Evolutionary conservation across 2,888 invertebrate genomes (phyloP).

Genomic region (Oxycera nigricornis): DNA sequence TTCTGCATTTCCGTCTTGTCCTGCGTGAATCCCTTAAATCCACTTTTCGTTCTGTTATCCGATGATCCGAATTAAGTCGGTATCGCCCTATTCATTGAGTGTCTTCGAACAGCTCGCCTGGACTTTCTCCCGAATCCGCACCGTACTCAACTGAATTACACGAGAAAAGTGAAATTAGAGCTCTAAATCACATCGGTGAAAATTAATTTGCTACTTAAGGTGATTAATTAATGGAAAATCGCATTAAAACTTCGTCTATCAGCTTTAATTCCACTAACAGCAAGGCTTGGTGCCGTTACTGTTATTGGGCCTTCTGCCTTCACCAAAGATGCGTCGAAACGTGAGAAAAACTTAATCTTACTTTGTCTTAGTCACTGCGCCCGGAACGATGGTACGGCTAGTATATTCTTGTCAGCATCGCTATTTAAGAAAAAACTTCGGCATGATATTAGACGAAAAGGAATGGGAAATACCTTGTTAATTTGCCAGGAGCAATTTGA

Average conservation of each 20-base stretch:
- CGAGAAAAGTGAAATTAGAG: slow-evolving; percentile 40
- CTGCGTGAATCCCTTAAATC: slow-evolving; percentile 4
- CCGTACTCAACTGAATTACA: not conserved
- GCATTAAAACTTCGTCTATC: slow-evolving; percentile 40
- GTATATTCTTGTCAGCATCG: not conserved
- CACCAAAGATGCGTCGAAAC: not conserved
- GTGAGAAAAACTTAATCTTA: slow-evolving; percentile 16
- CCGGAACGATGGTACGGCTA: not conserved
- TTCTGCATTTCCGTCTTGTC: not conserved
- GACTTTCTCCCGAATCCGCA: not conserved
- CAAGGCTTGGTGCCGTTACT: not conserved
- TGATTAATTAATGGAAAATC: slow-evolving; percentile 46
- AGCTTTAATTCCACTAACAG: slow-evolving; percentile 18
- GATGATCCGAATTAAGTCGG: not conserved
- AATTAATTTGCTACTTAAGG: slow-evolving; percentile 46
- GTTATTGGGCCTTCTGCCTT: not conserved
- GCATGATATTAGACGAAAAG: not conserved
- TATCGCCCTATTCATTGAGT: not conserved
- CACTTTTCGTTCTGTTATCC: slow-evolving; percentile 10
- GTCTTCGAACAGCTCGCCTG: not conserved
- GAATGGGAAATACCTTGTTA: slow-evolving; percentile 10
- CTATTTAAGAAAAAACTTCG: not conserved
- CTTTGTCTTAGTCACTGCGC: not conserved
- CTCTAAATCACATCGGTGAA: slow-evolving; percentile 46
- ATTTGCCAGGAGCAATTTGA: not conserved